These are phyloP conservation scores for Sceloporus undulatus DNA, from an alignment of 2,113 vertebrate species.

Conservation along the genomic window DNA sequence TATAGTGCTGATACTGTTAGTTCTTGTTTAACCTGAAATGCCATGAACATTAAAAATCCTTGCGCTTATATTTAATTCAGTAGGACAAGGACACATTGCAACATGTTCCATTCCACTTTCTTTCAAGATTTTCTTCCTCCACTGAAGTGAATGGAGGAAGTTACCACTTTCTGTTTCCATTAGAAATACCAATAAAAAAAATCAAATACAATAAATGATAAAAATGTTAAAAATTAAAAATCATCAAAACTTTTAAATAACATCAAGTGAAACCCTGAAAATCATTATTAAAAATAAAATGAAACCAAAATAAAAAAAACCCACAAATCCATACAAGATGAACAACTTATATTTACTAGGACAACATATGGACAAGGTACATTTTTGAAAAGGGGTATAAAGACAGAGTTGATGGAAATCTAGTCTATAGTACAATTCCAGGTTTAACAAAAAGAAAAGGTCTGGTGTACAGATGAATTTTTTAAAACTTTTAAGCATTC, in stretches of 20 bases:
- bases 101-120: background rate
- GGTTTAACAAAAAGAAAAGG: background rate
- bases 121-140: background rate
- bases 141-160: background rate
- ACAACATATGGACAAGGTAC: background rate
- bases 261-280: background rate
- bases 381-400: background rate
- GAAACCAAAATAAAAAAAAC: too few relatives aligned
- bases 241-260: background rate
- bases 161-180: too few relatives aligned
- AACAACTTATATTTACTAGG: background rate
- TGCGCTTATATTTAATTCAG: slow-evolving; percentile 10
- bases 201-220: too few relatives aligned
- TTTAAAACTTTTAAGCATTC: background rate
- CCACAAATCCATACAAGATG: background rate
- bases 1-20: background rate
- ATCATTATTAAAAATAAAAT: background rate
- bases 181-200: too few relatives aligned
- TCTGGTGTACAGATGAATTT: background rate
- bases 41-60: background rate
- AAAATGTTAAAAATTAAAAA: background rate
- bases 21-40: background rate
- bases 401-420: background rate
- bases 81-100: background rate
- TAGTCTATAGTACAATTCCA: background rate